Evolutionary conservation across 2,797 vertebrate species (phyloP).

Genomic region (Calcarius lapponicus): DNA sequence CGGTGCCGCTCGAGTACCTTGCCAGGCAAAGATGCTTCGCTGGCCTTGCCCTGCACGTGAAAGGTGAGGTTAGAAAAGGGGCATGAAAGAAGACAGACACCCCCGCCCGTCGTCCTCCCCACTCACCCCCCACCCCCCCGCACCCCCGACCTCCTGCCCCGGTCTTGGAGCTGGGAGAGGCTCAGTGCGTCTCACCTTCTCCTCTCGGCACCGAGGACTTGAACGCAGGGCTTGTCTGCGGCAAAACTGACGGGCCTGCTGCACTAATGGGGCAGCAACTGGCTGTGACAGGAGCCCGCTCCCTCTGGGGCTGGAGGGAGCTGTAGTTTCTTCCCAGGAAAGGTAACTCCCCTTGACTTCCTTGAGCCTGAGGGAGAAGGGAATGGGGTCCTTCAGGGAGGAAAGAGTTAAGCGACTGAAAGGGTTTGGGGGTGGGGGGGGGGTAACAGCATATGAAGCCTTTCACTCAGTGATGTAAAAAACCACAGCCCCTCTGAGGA

Average conservation of each 20-base stretch:
- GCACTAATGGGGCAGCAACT: background rate
- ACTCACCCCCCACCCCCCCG: too few relatives aligned
- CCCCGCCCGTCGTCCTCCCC: background rate
- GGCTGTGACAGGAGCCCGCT: background rate
- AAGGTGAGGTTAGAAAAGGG: background rate
- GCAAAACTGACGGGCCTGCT: background rate
- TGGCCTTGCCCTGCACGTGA: background rate
- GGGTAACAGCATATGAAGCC: constrained; percentile 53
- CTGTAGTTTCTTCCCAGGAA: background rate
- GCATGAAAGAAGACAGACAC: background rate
- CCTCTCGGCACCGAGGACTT: background rate
- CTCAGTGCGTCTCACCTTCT: background rate
- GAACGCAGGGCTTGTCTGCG: background rate
- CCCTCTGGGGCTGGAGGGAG: background rate
- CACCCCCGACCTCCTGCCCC: background rate
- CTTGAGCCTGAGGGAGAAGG: background rate
- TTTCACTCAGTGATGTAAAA: constrained; percentile 54
- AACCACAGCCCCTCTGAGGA: background rate
- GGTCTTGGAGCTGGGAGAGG: background rate
- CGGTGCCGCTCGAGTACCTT: background rate
- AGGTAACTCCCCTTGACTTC: background rate
- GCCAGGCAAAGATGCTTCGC: background rate
- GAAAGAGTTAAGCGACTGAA: constrained; percentile 67
- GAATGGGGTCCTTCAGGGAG: background rate
- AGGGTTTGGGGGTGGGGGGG: background rate